Evolutionary conservation across 2,888 invertebrate genomes (phyloP).

Genomic region (Hetaerina titia): DNA sequence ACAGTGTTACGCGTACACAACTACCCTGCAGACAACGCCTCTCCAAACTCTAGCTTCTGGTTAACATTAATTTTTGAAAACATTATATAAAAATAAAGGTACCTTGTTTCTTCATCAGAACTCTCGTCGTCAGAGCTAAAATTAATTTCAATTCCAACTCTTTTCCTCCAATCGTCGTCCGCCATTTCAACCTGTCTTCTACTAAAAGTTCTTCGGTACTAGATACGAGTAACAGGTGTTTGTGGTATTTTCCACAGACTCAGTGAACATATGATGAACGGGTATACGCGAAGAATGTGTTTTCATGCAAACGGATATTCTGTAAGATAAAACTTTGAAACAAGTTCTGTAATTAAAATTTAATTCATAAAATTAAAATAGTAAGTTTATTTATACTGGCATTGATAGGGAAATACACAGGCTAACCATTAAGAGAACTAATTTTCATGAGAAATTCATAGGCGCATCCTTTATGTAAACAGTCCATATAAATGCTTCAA

Average conservation of each 20-base stretch:
- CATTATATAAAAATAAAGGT: slow-evolving; percentile 74
- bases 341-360: too few relatives aligned
- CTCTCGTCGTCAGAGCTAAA: slow-evolving; percentile 76
- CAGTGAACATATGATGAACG: slow-evolving; percentile 46
- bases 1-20: too few relatives aligned
- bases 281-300: neutral
- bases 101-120: slow-evolving; percentile 77
- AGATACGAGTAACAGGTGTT: slow-evolving; percentile 44
- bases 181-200: slow-evolving; percentile 72
- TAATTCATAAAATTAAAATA: too few relatives aligned
- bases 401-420: too few relatives aligned
- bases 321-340: neutral
- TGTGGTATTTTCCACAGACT: slow-evolving; percentile 58
- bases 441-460: neutral
- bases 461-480: neutral
- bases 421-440: too few relatives aligned
- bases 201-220: neutral
- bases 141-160: slow-evolving; percentile 79
- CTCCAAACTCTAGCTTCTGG: neutral
- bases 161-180: slow-evolving; percentile 79
- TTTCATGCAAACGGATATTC: neutral
- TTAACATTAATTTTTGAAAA: neutral
- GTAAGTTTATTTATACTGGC: too few relatives aligned
- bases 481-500: neutral
- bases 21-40: neutral